Percentiles rank a stretch among this genome's conserved stretches.
These are phyloP conservation scores for Sitta carolinensis DNA, from an alignment of 2,797 vertebrate species.

Conservation along the genomic window DNA sequence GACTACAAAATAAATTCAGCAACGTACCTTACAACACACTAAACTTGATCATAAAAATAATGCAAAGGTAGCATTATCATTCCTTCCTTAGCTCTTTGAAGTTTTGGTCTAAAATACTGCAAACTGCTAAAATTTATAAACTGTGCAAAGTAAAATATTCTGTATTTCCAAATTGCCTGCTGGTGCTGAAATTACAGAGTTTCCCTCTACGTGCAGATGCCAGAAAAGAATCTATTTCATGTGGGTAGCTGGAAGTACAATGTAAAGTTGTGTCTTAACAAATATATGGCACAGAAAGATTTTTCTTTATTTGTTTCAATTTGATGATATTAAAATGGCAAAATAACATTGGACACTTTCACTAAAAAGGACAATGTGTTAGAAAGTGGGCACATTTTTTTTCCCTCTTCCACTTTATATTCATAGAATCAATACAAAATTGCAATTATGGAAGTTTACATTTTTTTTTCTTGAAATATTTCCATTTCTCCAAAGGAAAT, in stretches of 20 bases:
- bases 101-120: conserved; percentile 36
- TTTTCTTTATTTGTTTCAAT: background rate
- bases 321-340: background rate
- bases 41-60: conserved; percentile 57
- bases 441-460: background rate
- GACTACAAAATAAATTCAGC: conserved; percentile 67
- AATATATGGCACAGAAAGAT: background rate
- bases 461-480: background rate
- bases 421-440: background rate
- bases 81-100: conserved; percentile 34
- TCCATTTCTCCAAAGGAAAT: background rate
- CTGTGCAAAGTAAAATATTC: conserved; percentile 18
- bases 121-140: conserved; percentile 19
- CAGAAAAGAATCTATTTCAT: conserved; percentile 13
- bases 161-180: conserved; percentile 65
- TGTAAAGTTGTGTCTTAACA: background rate
- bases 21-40: conserved; percentile 37
- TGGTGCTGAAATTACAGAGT: conserved; percentile 36
- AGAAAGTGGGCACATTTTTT: background rate
- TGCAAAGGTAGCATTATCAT: conserved; percentile 36
- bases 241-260: conserved; percentile 31
- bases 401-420: background rate
- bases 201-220: background rate
- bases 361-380: background rate
- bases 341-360: background rate